These are phyloP conservation scores for Brienomyrus brachyistius DNA, from an alignment of 2,113 vertebrate species.

Conservation along the genomic window DNA sequence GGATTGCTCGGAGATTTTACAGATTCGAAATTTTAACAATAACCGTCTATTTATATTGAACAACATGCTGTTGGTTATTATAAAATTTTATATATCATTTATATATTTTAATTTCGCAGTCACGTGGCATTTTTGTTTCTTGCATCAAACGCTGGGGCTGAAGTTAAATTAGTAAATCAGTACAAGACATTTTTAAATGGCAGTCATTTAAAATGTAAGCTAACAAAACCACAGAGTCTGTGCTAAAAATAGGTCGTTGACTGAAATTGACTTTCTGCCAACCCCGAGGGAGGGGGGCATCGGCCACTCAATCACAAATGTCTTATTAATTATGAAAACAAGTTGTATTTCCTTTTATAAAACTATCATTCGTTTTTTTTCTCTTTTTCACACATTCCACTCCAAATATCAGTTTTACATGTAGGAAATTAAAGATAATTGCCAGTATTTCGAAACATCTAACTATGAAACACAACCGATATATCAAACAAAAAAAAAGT, in stretches of 20 bases:
- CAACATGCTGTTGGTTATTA: neutral
- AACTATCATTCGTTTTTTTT: neutral
- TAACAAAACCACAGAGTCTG: neutral
- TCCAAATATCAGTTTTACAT: neutral
- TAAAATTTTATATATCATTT: neutral
- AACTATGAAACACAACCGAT: neutral
- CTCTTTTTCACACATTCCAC: neutral
- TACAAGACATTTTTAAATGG: neutral
- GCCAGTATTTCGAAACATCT: neutral
- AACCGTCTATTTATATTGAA: neutral
- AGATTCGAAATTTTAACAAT: neutral
- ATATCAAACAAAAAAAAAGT: neutral
- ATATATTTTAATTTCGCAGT: neutral
- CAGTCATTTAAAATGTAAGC: neutral
- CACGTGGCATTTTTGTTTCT: neutral
- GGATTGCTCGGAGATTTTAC: neutral
- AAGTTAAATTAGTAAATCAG: neutral
- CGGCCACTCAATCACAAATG: neutral
- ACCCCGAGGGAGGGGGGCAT: neutral
- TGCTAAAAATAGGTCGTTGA: neutral
- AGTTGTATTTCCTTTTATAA: neutral
- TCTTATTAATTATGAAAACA: constrained; percentile 21
- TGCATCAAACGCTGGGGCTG: neutral
- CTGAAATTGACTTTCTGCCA: neutral
- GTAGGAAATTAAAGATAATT: too few relatives aligned